Conservation (phyloP, 2,888 invertebrate species). For the Allygus modestus region DNA sequence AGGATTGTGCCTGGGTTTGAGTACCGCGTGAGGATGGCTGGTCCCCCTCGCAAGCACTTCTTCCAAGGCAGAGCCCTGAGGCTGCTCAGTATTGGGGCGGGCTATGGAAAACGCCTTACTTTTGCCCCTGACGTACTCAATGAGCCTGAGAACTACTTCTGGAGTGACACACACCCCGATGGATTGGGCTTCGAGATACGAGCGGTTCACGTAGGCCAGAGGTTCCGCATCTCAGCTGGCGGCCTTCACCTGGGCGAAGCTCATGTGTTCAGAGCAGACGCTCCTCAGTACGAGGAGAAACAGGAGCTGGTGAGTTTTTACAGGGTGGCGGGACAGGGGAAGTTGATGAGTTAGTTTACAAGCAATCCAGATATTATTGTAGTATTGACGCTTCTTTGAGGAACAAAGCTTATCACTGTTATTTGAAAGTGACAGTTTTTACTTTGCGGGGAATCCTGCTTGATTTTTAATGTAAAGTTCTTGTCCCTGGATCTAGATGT, state of each 20-base stretch:
- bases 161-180: constrained; percentile 87
- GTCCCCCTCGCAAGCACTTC: constrained; percentile 79
- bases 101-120: constrained; percentile 86
- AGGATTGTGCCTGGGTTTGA: constrained; percentile 85
- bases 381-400: neutral
- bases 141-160: constrained; percentile 80
- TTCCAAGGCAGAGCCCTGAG: constrained; percentile 82
- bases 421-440: too few relatives aligned
- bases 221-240: constrained; percentile 79
- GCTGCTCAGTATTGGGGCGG: constrained; percentile 83
- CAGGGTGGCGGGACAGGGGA: too few relatives aligned
- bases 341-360: too few relatives aligned
- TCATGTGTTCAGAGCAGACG: constrained; percentile 82
- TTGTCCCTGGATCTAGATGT: too few relatives aligned
- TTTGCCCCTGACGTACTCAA: constrained; percentile 81
- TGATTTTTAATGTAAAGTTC: too few relatives aligned
- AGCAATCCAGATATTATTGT: neutral
- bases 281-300: constrained; percentile 82
- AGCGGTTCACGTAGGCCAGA: constrained; percentile 82
- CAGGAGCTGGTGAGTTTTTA: constrained; percentile 78
- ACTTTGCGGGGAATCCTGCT: too few relatives aligned
- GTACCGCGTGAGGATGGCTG: constrained; percentile 84
- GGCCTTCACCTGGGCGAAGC: constrained; percentile 82
- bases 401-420: too few relatives aligned
- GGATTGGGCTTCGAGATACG: constrained; percentile 84